Evolutionary conservation across 1,140 invertebrate species (phyloP).

Genomic region (Temnothorax nylanderi): DNA sequence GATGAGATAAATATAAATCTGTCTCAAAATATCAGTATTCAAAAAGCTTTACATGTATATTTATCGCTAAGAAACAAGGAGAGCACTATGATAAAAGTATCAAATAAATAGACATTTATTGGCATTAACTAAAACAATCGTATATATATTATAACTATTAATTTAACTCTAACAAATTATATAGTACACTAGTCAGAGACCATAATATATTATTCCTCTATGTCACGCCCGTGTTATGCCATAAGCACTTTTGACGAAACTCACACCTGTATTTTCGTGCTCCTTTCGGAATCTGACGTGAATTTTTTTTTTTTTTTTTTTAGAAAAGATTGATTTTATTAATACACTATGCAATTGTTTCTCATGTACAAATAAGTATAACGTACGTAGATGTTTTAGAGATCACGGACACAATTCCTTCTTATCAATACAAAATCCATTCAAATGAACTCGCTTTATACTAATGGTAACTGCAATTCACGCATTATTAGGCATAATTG

Average conservation of each 20-base stretch:
- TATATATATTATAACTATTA: constrained; percentile 41
- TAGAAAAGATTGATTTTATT: constrained; percentile 9
- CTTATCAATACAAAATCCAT: constrained; percentile 9
- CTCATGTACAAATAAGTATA: constrained; percentile 27
- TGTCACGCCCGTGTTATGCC: neutral
- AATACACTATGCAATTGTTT: neutral
- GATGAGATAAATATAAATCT: constrained; percentile 19
- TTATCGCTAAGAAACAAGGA: constrained; percentile 28
- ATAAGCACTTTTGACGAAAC: neutral
- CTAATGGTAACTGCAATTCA: constrained; percentile 4
- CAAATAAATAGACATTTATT: constrained; percentile 74
- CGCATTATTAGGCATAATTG: neutral
- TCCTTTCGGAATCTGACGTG: neutral
- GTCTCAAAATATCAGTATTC: neutral
- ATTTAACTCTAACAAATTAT: constrained; percentile 57
- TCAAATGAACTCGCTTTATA: neutral
- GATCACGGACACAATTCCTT: neutral
- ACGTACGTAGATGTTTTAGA: constrained; percentile 1
- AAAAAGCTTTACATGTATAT: neutral
- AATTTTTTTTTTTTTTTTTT: neutral
- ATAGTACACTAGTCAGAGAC: constrained; percentile 50
- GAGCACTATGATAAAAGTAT: constrained; percentile 21
- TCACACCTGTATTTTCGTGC: constrained; percentile 21
- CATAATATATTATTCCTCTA: constrained; percentile 13
- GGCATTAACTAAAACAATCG: constrained; percentile 66